phyloP scores from a whole-genome alignment of 2,113 vertebrate genomes.

The Dasyprocta punctata region DNA sequence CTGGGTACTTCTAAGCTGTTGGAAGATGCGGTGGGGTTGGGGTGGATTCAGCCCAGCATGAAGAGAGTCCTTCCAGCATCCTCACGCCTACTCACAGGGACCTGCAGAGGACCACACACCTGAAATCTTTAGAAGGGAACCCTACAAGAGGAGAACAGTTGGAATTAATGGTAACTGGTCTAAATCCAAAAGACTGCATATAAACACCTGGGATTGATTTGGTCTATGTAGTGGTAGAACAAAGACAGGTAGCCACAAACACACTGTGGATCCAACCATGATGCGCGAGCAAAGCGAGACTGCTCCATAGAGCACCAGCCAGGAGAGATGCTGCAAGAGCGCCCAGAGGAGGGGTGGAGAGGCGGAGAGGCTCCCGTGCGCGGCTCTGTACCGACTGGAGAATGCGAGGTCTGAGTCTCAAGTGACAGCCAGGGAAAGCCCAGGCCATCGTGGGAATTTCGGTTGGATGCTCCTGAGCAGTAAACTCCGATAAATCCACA shows the following conservation, averaged over 20 bases:
- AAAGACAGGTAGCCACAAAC: accelerated
- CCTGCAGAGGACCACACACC: neutral
- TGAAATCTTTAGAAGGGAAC: neutral
- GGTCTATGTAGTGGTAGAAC: accelerated
- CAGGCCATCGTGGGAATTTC: neutral
- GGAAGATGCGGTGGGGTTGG: neutral
- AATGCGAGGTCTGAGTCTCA: neutral
- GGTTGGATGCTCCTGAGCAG: neutral
- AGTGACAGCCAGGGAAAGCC: neutral
- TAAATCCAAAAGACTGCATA: neutral
- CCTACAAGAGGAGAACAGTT: neutral
- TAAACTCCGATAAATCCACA: neutral
- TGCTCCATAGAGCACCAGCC: neutral
- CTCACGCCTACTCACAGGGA: neutral
- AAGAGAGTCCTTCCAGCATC: neutral
- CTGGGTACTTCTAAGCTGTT: neutral
- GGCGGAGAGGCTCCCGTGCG: no score
- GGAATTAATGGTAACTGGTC: neutral
- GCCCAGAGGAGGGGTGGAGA: neutral
- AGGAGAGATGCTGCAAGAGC: neutral
- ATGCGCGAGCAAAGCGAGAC: neutral
- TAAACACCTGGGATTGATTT: neutral
- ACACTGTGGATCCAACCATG: accelerated
- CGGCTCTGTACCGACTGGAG: neutral
- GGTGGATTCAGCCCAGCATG: accelerated